Evolutionary conservation across 1,140 invertebrate genomes (phyloP).

Genomic region (Bombus breviceps): DNA sequence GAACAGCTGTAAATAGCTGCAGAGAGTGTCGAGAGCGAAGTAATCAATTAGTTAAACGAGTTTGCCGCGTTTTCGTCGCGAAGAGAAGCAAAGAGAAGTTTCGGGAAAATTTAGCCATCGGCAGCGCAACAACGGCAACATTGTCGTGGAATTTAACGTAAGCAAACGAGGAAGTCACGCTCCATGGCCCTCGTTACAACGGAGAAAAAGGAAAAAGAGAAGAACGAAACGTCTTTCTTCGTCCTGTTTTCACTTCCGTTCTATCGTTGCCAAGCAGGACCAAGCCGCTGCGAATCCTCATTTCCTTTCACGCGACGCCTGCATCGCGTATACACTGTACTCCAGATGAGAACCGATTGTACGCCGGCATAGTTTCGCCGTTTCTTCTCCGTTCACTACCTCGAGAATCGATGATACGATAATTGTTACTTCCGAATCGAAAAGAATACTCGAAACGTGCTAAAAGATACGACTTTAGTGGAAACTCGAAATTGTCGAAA

Average conservation of each 20-base stretch:
- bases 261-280: not conserved
- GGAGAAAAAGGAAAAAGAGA: too few species aligned
- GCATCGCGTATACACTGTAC: not conserved
- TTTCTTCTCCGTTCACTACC: not conserved
- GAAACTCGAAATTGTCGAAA: too few species aligned
- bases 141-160: not conserved
- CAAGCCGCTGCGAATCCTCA: not conserved
- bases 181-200: not conserved
- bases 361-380: too few species aligned
- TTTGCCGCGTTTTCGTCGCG: not conserved
- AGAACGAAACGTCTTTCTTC: not conserved
- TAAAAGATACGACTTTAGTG: too few species aligned
- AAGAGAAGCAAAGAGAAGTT: not conserved
- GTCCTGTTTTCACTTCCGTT: not conserved
- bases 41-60: constrained; percentile 18
- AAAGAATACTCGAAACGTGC: too few species aligned
- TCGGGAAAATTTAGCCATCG: not conserved
- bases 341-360: not conserved
- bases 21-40: not conserved
- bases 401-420: too few species aligned
- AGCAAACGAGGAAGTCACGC: constrained; percentile 13
- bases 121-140: not conserved
- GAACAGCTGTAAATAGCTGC: not conserved
- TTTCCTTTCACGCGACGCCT: not conserved
- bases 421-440: too few species aligned